Base-by-base conservation (phyloP, 2,797 vertebrate genomes). In the Telmatherina bonti region DNA sequence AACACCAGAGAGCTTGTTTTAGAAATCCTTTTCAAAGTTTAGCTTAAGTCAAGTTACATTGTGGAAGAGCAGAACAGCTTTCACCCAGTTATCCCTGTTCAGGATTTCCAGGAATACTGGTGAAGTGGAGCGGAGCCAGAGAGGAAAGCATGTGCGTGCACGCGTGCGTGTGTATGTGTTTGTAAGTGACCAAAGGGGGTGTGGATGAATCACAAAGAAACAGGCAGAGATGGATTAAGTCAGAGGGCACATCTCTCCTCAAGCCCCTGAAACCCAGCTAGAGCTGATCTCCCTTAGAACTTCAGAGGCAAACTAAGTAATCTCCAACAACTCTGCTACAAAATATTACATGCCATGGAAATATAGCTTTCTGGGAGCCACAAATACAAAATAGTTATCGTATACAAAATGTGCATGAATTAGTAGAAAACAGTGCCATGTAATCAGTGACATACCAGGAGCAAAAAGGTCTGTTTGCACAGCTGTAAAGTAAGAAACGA, bases 121-220 rank as follows among this genome's bases (percentile, higher is more conserved):
- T 74, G 55, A 53, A 86, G 35, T 87, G 92, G 92, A 93, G 76
- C 29, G 36, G 76, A 79, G 93, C 94, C 93, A 93, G 60, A 88
- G 71, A 94, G 92, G 88, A 94, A 94, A 91, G n/a, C n/a, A n/a
- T n/a, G n/a, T n/a, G 84, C 7, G 38, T 41, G 38, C 8, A 18
- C 20, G 6, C 54, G 60, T 67, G 62, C 60, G 38, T 74, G 49
- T 62, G 27, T 66, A 45, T 64, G 65, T 22, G 22, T 51, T 47
- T 52, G 59, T 49, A 67, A 47, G 30, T 35, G 47, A 72, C 41
- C 64, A 82, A 73, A 68, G 47, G 70, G 70, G 60, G 65, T 16
- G 71, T 73, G 58, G 64, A 82, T 87, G 77, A 87, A 88, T 86
- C 84, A 88, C 71, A 82, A 51, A 74, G 65, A 66, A 78, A 72